Evolutionary conservation across 2,888 invertebrate species (phyloP), one percentile per base, ranked within the genome.

Genomic region (Pollenia angustigena): DNA sequence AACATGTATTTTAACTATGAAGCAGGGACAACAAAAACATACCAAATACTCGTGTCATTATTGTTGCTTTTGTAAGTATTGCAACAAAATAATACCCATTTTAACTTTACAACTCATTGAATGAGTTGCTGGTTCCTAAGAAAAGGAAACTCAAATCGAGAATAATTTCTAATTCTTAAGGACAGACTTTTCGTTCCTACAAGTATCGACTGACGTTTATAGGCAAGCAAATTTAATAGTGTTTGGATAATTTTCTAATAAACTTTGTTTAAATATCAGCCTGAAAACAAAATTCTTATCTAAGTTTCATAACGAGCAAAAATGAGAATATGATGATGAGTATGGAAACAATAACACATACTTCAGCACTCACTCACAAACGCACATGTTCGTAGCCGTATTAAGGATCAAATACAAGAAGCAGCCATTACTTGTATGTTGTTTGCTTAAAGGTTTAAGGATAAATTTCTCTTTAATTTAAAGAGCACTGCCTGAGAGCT

Each of bases 91-190:
- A 76, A 76, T 69, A 42, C 62, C 48, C 76, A 78, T 71, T 76
- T 76, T 18, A 78, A 82, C 54, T 64, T 78, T 82, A 46, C 60
- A 82, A 76, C 62, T 81, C 48, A 48, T 12, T 66, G 4, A 66
- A 16, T 69, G 44, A 62, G 50, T 71, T 60, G 23, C 23, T 12
- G 32, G 8, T 52, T 62, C 8, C 40, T 12, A 64, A 18, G 18
- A 48, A 54, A 52, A 32, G 32, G 32, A 23, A 64, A 48, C 44
- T 48, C 60, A 60, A 6, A n/a, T 46, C 4, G 23, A 72, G n/a
- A 18, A 42, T 18, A n/a, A 16, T 32, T 75, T 10, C 32, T 18
- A 60, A 62, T 79, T 40, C 18, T 58, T 23, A 9, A 64, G 40
- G 40, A 42, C 23, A 23, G 44, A 23, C 10, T 14, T 44, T 12